A percentile compares a stretch with the other conserved stretches of the same genome.
phyloP scores from a whole-genome alignment of 2,888 invertebrate genomes.

The Parasteatoda lunata region DNA sequence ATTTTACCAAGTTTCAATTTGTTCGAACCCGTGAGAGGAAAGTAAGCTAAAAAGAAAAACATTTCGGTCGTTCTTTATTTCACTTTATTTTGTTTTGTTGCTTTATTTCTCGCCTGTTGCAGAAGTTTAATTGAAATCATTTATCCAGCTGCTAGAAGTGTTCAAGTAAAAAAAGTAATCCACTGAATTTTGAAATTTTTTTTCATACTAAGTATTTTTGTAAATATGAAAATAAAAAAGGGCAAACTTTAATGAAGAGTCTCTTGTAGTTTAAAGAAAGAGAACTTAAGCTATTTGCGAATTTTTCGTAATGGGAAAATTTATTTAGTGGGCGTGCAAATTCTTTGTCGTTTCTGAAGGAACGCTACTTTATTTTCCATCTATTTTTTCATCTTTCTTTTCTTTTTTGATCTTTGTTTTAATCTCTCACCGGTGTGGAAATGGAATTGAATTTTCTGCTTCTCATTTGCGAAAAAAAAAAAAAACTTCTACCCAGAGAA shows the following conservation, averaged over 20 bases:
- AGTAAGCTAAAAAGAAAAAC: slow-evolving; percentile 3
- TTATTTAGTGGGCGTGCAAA: slow-evolving; percentile 41
- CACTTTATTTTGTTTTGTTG: not conserved
- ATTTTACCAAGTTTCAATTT: slow-evolving; percentile 38
- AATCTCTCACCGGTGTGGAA: slow-evolving; percentile 14
- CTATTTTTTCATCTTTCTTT: slow-evolving; percentile 13
- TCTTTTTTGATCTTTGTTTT: slow-evolving; percentile 17
- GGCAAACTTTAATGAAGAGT: slow-evolving; percentile 44
- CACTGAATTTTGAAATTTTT: not conserved
- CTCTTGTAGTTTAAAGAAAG: not conserved
- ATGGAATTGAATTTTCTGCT: slow-evolving; percentile 6
- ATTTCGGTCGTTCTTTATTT: slow-evolving; percentile 9
- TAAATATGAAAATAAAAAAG: slow-evolving; percentile 48
- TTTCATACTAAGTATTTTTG: slow-evolving; percentile 17
- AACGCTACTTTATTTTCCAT: slow-evolving; percentile 27
- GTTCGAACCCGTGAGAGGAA: slow-evolving; percentile 1
- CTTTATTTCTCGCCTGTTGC: slow-evolving; percentile 5
- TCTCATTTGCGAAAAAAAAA: slow-evolving; percentile 17
- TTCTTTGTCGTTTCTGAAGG: slow-evolving; percentile 33
- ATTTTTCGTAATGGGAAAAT: slow-evolving; percentile 32
- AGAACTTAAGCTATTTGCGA: slow-evolving; percentile 8
- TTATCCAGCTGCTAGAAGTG: slow-evolving; percentile 41
- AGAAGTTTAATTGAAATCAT: slow-evolving; percentile 60
- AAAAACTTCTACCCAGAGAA: not conserved
- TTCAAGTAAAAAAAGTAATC: not conserved